Conservation (phyloP, 2,797 vertebrate species). For the Octomys mimax region DNA sequence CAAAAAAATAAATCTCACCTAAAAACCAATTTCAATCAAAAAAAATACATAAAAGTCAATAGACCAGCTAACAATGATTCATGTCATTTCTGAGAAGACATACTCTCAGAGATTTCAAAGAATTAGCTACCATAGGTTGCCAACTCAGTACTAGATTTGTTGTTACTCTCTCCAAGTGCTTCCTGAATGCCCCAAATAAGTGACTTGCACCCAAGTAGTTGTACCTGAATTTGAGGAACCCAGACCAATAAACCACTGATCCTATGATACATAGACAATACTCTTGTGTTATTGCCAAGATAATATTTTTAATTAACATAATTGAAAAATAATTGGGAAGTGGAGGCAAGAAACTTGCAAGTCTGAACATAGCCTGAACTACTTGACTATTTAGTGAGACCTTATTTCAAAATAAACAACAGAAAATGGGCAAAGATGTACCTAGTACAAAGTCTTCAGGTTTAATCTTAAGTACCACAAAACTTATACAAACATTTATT, state of each 20-base stretch:
- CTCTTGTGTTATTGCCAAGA: not conserved
- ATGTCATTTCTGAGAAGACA: no score
- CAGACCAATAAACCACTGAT: not conserved
- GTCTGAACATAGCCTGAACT: not conserved
- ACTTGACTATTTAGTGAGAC: not conserved
- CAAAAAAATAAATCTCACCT: no score
- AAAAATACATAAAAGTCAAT: no score
- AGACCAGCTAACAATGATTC: no score
- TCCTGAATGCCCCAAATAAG: not conserved
- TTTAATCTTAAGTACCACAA: not conserved
- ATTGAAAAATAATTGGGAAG: not conserved
- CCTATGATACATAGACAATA: not conserved
- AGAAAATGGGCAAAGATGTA: not conserved
- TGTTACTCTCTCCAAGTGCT: not conserved
- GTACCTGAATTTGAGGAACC: not conserved
- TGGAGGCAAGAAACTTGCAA: not conserved
- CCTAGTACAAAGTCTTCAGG: not conserved
- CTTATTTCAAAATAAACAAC: not conserved
- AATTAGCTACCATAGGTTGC: not conserved
- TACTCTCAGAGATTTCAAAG: not conserved
- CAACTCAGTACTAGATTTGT: not conserved
- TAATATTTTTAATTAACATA: not conserved
- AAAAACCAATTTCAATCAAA: no score
- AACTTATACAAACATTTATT: not conserved
- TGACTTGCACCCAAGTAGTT: not conserved